Conservation (phyloP, 2,888 invertebrate species). For the Lasioglossum morio region DNA sequence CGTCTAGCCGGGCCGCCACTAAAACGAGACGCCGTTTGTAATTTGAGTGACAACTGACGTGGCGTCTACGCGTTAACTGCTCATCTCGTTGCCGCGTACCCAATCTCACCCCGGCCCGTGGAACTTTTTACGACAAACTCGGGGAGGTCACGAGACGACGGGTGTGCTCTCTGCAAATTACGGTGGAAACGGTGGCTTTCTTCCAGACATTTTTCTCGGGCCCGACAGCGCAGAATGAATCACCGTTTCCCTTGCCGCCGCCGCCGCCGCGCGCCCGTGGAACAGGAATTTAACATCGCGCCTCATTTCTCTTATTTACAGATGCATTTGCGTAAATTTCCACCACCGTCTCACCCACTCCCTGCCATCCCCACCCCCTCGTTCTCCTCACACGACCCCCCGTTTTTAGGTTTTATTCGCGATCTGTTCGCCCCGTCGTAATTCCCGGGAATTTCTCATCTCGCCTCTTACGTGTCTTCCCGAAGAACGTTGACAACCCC, state of each 20-base stretch:
- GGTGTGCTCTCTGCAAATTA: slow-evolving; percentile 60
- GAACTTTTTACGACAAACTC: slow-evolving; percentile 56
- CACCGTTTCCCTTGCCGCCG: slow-evolving; percentile 57
- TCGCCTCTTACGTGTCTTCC: slow-evolving; percentile 31
- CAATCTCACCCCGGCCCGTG: slow-evolving; percentile 63
- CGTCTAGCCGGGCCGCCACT: slow-evolving; percentile 46
- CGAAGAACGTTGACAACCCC: slow-evolving; percentile 29
- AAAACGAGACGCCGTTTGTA: slow-evolving; percentile 49
- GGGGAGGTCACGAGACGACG: slow-evolving; percentile 63
- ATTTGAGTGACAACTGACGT: slow-evolving; percentile 61
- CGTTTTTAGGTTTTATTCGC: slow-evolving; percentile 42
- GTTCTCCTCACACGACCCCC: neutral
- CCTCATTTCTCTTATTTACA: slow-evolving; percentile 70
- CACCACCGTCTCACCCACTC: neutral
- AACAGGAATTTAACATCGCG: slow-evolving; percentile 63
- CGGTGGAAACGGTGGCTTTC: slow-evolving; percentile 62
- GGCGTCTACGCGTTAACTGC: slow-evolving; percentile 58
- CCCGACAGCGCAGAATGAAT: slow-evolving; percentile 66
- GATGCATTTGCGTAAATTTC: slow-evolving; percentile 62
- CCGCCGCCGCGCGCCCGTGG: slow-evolving; percentile 26
- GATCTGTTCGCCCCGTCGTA: slow-evolving; percentile 37
- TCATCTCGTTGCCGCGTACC: slow-evolving; percentile 50
- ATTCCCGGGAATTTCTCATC: slow-evolving; percentile 44
- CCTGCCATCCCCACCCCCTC: neutral
- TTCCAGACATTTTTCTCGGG: slow-evolving; percentile 64